Conservation (phyloP, 2,113 vertebrate genomes). For the Trematomus loennbergii region DNA sequence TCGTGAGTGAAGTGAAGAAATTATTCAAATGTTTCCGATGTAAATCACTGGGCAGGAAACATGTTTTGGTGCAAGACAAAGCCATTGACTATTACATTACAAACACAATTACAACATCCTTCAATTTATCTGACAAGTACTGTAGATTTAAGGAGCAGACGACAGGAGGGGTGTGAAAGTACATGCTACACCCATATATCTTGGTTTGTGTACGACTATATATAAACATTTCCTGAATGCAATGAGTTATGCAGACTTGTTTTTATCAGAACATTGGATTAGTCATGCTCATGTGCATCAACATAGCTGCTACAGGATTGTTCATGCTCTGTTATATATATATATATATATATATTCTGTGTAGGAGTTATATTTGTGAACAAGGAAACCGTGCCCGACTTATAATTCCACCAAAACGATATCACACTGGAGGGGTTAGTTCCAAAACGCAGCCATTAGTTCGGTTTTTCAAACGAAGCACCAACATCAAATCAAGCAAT, state of each 20-base stretch:
- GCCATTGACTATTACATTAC: neutral
- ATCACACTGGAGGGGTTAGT: constrained; percentile 39
- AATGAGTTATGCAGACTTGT: neutral
- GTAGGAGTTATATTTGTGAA: constrained; percentile 9
- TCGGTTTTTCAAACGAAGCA: constrained; percentile 32
- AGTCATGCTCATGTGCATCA: constrained; percentile 18
- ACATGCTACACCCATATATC: too few relatives aligned
- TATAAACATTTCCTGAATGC: neutral
- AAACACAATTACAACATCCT: neutral
- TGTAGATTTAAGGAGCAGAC: neutral
- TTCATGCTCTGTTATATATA: neutral
- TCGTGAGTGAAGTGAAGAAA: neutral
- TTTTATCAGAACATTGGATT: constrained; percentile 5
- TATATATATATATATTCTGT: neutral
- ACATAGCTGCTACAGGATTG: neutral
- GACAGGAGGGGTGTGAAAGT: too few relatives aligned
- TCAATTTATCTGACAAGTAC: neutral
- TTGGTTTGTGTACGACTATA: too few relatives aligned
- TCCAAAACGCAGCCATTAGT: constrained; percentile 34
- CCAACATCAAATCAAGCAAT: constrained; percentile 48
- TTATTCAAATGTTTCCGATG: constrained; percentile 8
- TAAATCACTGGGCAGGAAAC: neutral
- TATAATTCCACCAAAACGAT: constrained; percentile 35
- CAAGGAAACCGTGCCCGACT: constrained; percentile 2
- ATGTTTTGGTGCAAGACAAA: neutral